Percentiles rank a stretch among this genome's conserved stretches.
These are phyloP conservation scores for Nicator chloris DNA, from an alignment of 2,113 vertebrate species.

Conservation along the genomic window DNA sequence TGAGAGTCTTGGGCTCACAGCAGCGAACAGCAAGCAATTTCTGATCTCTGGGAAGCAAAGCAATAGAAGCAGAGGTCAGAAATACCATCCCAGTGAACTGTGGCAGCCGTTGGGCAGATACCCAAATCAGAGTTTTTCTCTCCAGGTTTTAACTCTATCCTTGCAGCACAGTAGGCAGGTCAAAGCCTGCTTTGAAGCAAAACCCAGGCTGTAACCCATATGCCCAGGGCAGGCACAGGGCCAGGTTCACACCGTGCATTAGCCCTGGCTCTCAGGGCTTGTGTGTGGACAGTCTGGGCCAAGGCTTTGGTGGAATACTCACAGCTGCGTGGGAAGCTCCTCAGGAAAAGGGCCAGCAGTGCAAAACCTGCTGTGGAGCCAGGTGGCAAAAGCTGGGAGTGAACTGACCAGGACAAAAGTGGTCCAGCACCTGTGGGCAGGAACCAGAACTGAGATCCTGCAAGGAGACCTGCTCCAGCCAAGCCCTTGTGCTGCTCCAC, in stretches of 20 bases:
- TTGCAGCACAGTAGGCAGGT: constrained; percentile 37
- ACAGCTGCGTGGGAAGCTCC: constrained; percentile 27
- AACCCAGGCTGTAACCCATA: constrained; percentile 34
- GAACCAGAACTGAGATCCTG: accelerated
- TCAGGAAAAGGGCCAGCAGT: neutral
- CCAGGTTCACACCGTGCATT: neutral
- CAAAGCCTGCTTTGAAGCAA: constrained; percentile 61
- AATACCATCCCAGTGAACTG: neutral
- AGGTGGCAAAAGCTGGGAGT: neutral
- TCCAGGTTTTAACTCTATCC: constrained; percentile 45
- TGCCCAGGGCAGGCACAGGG: constrained; percentile 20
- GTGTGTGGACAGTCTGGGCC: constrained; percentile 34
- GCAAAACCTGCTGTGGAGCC: neutral
- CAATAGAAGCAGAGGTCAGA: constrained; percentile 14
- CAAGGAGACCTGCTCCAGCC: neutral
- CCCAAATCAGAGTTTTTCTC: constrained; percentile 1
- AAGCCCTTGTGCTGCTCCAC: neutral
- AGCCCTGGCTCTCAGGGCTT: constrained; percentile 17
- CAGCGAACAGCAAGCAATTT: neutral
- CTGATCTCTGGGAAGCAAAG: neutral
- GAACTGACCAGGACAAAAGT: neutral
- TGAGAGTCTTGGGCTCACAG: neutral
- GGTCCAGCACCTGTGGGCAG: neutral
- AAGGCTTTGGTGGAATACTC: constrained; percentile 26
- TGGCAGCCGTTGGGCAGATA: neutral